Base-by-base conservation (phyloP, 2,888 invertebrate species). In the Xanthia togata region DNA sequence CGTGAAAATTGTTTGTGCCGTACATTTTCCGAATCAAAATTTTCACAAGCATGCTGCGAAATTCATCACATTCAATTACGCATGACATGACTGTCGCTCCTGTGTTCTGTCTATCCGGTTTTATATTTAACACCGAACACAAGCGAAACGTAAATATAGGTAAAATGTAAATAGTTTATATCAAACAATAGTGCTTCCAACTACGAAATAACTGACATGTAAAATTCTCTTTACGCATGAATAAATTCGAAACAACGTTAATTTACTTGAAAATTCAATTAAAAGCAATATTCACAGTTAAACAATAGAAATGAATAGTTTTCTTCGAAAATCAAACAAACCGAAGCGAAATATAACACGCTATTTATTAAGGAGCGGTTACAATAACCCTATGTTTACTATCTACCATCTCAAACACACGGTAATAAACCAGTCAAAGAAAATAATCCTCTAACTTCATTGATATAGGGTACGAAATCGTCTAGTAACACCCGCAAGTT, bases 311-410 rank as follows among this genome's bases (percentile, higher is more conserved):
- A 1, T 2, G 31, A 31, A 31, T 31, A 31, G 31, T 31, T 31
- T 1, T 31, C 31, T 31, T 31, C 31, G 31, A 31, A 31, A 31
- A 31, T 31, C 73, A 72, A 83, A 83, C 67, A 73, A 31, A 70
- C 12, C 41, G 53, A 68, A 53, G 20, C 31, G 55, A 77, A 67
- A 57, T 76, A 70, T 70, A 14, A 53, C 44, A 47, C 53, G 17
- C 59, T 63, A 81, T 82, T 86, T 80, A 84, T 74, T 79, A 78
- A 65, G 55, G 35, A 78, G 68, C 55, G 65, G 74, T 62, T 65
- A 76, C 69, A 53, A 14, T 14, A 35, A 26, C 70, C 73, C 47
- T 71, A 69, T 79, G 78, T 81, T 82, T 80, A 71, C 73, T 59
- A 64, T 71, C 64, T 38, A 63, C 57, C 67, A 60, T 74, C 62